Percentiles rank a stretch among this genome's conserved stretches.
phyloP scores from a whole-genome alignment of 2,113 vertebrate genomes.

The Sminthopsis crassicaudata region DNA sequence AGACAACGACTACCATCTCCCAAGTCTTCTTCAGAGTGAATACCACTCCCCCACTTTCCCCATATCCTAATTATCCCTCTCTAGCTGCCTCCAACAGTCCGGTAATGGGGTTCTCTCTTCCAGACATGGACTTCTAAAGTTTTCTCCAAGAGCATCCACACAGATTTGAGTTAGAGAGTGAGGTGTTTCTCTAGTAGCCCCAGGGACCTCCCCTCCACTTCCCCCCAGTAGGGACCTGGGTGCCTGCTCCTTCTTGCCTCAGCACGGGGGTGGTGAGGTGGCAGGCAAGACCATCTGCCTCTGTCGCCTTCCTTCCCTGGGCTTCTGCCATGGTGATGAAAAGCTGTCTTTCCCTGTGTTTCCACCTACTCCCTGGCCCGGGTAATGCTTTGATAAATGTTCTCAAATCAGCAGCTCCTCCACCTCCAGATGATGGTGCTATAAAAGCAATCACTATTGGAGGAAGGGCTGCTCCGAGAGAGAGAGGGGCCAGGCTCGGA shows the following conservation, averaged over 20 bases:
- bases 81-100: not conserved
- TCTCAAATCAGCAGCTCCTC: not conserved
- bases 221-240: not conserved
- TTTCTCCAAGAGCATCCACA: not conserved
- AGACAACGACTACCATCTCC: not conserved
- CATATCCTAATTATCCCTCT: not conserved
- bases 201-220: not conserved
- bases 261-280: not conserved
- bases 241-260: not conserved
- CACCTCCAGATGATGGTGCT: conserved; percentile 6
- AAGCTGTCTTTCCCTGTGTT: not conserved
- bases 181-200: not conserved
- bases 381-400: not conserved
- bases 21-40: not conserved
- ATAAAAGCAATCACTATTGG: not conserved
- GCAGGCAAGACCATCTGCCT: not conserved
- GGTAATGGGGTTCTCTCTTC: not conserved
- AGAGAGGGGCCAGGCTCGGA: not conserved
- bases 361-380: not conserved
- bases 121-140: not conserved
- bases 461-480: not conserved
- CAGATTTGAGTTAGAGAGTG: not conserved
- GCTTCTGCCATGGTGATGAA: conserved; percentile 1
- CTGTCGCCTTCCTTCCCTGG: not conserved
- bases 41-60: not conserved